Conservation (phyloP, 2,888 invertebrate genomes). For the Agrilus mali region DNA sequence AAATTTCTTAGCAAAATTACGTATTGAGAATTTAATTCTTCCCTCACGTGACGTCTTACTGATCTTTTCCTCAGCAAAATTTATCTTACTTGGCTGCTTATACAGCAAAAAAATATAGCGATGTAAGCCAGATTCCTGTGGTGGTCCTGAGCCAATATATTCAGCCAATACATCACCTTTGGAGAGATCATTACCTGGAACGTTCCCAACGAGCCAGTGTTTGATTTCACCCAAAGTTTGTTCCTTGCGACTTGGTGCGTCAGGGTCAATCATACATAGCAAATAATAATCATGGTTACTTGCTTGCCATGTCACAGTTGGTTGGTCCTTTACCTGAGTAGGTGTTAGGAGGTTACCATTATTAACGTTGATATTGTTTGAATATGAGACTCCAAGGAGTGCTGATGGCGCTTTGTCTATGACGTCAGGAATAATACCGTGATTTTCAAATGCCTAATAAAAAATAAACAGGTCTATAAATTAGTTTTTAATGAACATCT, state of each 20-base stretch:
- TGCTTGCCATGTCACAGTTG: constrained; percentile 20
- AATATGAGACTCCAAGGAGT: constrained; percentile 8
- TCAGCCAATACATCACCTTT: constrained; percentile 53
- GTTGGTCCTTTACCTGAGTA: constrained; percentile 19
- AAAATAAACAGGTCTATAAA: too few relatives aligned
- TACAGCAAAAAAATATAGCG: constrained; percentile 53
- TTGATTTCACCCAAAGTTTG: constrained; percentile 62
- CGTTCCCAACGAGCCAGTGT: constrained; percentile 67
- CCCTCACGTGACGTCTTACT: constrained; percentile 16
- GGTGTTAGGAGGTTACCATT: constrained; percentile 19
- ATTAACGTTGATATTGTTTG: constrained; percentile 10
- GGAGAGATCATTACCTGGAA: constrained; percentile 45
- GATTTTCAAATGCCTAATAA: constrained; percentile 8
- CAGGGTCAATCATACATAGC: constrained; percentile 51
- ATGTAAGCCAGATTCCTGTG: constrained; percentile 56
- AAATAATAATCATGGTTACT: constrained; percentile 18
- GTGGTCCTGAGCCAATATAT: constrained; percentile 57
- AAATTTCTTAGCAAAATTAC: constrained; percentile 14
- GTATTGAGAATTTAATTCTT: constrained; percentile 13
- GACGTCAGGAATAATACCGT: constrained; percentile 11
- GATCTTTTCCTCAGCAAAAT: constrained; percentile 19
- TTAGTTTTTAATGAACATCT: too few relatives aligned
- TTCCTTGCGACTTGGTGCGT: constrained; percentile 57
- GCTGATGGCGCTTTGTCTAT: constrained; percentile 10
- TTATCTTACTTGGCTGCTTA: constrained; percentile 22